Evolutionary conservation across 2,113 vertebrate genomes (phyloP), one percentile per base, ranked within the genome.

Genomic region (Atherinomorus stipes): DNA sequence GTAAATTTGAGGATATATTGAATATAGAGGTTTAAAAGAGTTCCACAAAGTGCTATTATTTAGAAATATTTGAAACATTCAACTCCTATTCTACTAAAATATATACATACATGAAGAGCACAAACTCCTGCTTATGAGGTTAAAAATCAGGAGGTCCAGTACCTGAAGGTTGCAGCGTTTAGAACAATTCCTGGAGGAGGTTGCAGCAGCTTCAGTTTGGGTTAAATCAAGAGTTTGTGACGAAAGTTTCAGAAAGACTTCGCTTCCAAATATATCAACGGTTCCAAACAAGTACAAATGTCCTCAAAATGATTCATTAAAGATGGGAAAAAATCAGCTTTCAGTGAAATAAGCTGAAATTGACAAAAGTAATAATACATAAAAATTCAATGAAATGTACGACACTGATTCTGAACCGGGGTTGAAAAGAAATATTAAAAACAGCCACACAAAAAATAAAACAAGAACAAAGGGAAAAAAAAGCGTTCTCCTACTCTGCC

Each of bases 61-160:
- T 74, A 84, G 56, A 77, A 70, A 85, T 63, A 80, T 60, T 65
- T 64, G 0, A 25, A 79, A 85, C 42, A 80, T 79, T 64, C n/a
- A 71, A 71, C 57, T 64, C 11, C 53, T 73, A 63, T 0, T 3
- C 62, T 40, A 45, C 26, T 71, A 59, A 83, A 73, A 78, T 63
- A 59, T 53, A 28, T 63, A 79, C 71, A 64, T 37, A 81, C 47
- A 23, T 52, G 81, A 79, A 71, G 68, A 80, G 58, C 78, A 80
- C 60, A 66, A 75, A 83, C 64, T 31, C 19, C 68, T 77, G 56
- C 47, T 66, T n/a, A 2, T 64, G 74, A 89, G 77, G 85, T 88
- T 71, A 75, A 78, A 74, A 63, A 58, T 83, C 18, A 47, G 44
- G 16, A 47, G 44, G 18, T n/a, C 44, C n/a, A 18, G 6, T 19